Conservation (phyloP, 2,113 vertebrate species). For the Ammodytes marinus region DNA sequence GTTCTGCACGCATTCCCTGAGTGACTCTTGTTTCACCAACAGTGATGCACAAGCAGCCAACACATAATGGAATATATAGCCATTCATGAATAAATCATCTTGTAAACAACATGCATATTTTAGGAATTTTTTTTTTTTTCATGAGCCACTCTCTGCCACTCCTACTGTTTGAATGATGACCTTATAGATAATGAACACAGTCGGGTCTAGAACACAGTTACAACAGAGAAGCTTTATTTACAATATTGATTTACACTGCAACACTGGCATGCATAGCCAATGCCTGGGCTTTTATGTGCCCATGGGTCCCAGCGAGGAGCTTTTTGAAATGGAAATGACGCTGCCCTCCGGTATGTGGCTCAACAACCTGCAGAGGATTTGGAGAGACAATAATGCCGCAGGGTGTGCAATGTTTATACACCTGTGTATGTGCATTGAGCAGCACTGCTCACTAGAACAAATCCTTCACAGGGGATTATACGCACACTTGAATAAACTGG, state of each 20-base stretch:
- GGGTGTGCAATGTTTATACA: slow-evolving; percentile 41
- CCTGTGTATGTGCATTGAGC: slow-evolving; percentile 22
- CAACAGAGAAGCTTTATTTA: slow-evolving; percentile 54
- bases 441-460: slow-evolving; percentile 34
- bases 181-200: slow-evolving; percentile 41
- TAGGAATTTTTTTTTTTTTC: slow-evolving; percentile 63
- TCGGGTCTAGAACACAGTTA: slow-evolving; percentile 4
- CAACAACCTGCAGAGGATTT: slow-evolving; percentile 59
- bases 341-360: slow-evolving; percentile 36
- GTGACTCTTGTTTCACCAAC: slow-evolving; percentile 50
- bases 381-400: slow-evolving; percentile 49
- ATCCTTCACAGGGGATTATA: slow-evolving; percentile 38
- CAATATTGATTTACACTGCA: slow-evolving; percentile 55
- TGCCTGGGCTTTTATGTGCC: slow-evolving; percentile 22
- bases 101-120: slow-evolving; percentile 75
- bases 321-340: slow-evolving; percentile 80
- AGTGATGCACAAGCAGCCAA: slow-evolving; percentile 55
- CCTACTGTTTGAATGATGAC: slow-evolving; percentile 56
- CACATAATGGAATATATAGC: slow-evolving; percentile 53
- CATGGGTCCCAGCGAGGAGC: slow-evolving; percentile 31
- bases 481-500: neutral
- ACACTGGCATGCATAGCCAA: neutral
- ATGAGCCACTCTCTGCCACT: slow-evolving; percentile 57
- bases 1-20: slow-evolving; percentile 21
- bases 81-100: slow-evolving; percentile 72